Percentiles rank a stretch among this genome's conserved stretches.
Evolutionary conservation across 1,140 invertebrate species (phyloP).

Genomic region (Rhopalosiphum maidis): DNA sequence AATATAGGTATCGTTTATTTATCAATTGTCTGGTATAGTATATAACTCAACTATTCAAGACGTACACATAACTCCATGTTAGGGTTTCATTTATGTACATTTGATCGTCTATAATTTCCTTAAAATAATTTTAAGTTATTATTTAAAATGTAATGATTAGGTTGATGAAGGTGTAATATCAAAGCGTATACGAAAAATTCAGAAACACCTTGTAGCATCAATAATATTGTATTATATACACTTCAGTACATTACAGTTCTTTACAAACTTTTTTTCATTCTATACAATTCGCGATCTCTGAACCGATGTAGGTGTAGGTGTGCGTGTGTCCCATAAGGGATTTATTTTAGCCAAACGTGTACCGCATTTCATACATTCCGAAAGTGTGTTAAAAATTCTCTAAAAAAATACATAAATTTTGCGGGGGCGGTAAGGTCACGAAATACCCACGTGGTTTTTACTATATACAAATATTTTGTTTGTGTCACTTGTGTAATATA

Average conservation of each 20-base stretch:
- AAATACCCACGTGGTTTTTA: not conserved
- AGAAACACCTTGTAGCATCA: not conserved
- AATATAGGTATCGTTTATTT: not conserved
- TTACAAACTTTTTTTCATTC: not conserved
- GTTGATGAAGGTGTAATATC: not conserved
- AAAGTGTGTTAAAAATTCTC: not conserved
- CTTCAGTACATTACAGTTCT: not conserved
- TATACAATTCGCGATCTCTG: not conserved
- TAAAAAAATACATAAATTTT: not conserved
- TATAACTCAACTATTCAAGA: not conserved
- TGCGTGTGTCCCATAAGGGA: slow-evolving; percentile 8
- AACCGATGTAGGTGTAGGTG: not conserved
- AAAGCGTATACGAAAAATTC: not conserved
- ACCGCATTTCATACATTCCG: not conserved
- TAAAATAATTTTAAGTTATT: not conserved
- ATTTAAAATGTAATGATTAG: not conserved
- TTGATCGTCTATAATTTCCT: not conserved
- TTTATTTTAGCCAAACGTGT: slow-evolving; percentile 1
- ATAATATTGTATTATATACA: not conserved
- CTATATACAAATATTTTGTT: not conserved
- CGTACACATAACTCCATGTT: not conserved
- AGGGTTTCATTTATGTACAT: not conserved
- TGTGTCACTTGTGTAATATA: not conserved
- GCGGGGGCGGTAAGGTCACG: not conserved
- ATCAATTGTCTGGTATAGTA: not conserved